These are phyloP conservation scores for Diarsia brunnea DNA, from an alignment of 2,888 invertebrate genomes.

Conservation along the genomic window DNA sequence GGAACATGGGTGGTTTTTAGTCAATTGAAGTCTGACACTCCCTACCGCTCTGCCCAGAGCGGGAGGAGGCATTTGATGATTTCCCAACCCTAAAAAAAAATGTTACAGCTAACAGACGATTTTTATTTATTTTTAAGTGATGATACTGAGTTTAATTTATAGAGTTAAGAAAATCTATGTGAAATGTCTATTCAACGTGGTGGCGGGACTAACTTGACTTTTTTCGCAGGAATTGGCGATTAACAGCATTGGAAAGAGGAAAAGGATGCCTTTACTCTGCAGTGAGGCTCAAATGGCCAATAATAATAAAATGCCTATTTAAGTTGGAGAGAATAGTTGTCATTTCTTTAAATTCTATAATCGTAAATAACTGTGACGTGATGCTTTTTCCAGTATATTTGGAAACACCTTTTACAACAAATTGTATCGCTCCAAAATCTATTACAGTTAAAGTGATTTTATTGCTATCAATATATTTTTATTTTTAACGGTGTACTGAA, in stretches of 20 bases:
- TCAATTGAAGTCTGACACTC: no score
- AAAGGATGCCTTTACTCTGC: no score
- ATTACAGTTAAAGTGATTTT: slow-evolving; percentile 21
- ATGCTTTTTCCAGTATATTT: background rate
- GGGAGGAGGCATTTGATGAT: no score
- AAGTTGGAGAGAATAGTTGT: background rate
- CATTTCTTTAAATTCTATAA: slow-evolving; percentile 5
- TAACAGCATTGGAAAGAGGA: no score
- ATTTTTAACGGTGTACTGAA: slow-evolving; percentile 6
- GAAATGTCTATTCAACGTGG: no score
- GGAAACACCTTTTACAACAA: slow-evolving; percentile 1
- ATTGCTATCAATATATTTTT: slow-evolving; percentile 20
- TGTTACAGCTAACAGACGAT: background rate
- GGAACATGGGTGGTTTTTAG: no score
- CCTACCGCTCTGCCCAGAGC: no score
- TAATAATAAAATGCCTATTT: background rate
- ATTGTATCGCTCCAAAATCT: slow-evolving; percentile 17
- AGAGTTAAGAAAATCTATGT: background rate
- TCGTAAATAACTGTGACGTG: background rate
- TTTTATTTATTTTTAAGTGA: background rate
- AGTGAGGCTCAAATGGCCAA: no score
- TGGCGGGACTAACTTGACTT: no score
- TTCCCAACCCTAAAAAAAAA: no score
- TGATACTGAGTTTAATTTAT: background rate
- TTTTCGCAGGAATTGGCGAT: no score